Conservation (phyloP, 2,113 vertebrate genomes). For the Micronycteris hirsuta region DNA sequence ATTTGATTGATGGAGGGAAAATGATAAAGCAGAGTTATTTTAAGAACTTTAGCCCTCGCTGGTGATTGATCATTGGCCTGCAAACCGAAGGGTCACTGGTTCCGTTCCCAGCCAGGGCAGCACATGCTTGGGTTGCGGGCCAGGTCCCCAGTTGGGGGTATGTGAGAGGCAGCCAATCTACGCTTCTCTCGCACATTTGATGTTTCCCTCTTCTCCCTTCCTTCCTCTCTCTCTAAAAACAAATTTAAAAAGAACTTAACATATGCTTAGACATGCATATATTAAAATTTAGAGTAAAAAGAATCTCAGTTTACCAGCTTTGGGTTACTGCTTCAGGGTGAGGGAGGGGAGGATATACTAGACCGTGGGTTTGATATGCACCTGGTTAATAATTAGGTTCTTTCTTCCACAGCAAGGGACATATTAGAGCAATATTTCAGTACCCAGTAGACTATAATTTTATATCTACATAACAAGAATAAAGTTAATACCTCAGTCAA, state of each 20-base stretch:
- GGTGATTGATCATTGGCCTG: no score
- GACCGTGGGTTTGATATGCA: background rate
- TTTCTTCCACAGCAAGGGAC: background rate
- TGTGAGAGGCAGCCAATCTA: no score
- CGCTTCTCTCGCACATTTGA: no score
- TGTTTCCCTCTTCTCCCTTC: no score
- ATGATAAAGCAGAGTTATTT: background rate
- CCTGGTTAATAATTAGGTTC: background rate
- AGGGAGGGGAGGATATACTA: background rate
- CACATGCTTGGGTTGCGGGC: no score
- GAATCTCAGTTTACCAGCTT: background rate
- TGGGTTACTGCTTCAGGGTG: background rate
- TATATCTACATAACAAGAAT: background rate
- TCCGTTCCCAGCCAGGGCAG: no score
- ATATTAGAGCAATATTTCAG: background rate
- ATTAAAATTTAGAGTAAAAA: background rate
- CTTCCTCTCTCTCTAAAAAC: no score
- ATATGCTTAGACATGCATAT: background rate
- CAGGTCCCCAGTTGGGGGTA: no score
- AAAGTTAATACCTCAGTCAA: background rate
- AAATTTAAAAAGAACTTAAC: background rate
- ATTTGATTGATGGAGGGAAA: background rate
- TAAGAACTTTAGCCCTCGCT: background rate
- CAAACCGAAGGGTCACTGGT: no score
- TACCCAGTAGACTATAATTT: background rate